Evolutionary conservation across 2,797 vertebrate species (phyloP).

Genomic region (Catharus ustulatus): DNA sequence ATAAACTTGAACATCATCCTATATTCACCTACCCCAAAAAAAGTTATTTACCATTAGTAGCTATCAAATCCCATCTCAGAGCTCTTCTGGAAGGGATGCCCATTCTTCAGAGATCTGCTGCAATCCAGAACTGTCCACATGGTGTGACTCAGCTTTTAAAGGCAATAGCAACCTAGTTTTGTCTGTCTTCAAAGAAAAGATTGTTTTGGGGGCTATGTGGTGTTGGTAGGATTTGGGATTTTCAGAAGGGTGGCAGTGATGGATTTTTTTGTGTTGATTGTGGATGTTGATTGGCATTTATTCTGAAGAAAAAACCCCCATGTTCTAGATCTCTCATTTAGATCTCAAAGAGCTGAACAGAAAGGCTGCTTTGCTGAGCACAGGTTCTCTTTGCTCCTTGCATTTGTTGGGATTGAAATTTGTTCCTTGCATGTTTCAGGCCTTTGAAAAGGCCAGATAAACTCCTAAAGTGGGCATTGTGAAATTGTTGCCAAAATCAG

Average conservation of each 20-base stretch:
- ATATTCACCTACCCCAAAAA: neutral
- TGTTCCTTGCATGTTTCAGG: neutral
- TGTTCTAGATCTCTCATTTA: neutral
- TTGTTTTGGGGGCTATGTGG: fast-evolving
- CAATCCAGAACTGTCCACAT: neutral
- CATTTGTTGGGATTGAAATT: neutral
- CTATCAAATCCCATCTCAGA: neutral
- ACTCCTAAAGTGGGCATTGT: fast-evolving
- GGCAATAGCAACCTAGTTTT: neutral
- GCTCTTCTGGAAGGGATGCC: neutral
- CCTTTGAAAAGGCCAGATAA: neutral
- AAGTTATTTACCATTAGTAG: neutral
- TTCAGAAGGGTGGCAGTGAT: neutral
- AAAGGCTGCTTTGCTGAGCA: neutral
- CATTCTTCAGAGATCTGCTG: neutral
- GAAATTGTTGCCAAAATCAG: neutral
- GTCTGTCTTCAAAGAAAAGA: neutral
- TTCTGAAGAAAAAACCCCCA: neutral
- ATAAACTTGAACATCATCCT: neutral
- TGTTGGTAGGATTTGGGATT: neutral
- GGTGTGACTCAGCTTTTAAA: neutral
- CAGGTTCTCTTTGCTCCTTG: neutral
- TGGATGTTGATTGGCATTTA: neutral
- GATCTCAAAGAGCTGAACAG: neutral
- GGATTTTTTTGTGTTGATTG: neutral